Evolutionary conservation across 2,888 invertebrate genomes (phyloP).

Genomic region (Noctua fimbriata): DNA sequence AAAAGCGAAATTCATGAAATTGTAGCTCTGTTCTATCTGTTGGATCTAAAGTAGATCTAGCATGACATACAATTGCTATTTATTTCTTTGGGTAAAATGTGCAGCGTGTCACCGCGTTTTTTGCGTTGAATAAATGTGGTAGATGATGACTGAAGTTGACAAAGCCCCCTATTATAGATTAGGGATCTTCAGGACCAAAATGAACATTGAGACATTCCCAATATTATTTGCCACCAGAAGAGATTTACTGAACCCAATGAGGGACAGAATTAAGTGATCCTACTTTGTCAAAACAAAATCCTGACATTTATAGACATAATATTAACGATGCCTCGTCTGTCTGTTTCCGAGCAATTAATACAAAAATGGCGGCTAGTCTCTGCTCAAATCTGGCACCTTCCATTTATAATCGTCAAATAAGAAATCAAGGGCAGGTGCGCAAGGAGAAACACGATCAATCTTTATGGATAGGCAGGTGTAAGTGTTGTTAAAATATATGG

Average conservation of each 20-base stretch:
- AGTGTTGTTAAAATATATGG: neutral
- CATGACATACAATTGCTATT: constrained; percentile 32
- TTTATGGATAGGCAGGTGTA: neutral
- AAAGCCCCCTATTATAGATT: neutral
- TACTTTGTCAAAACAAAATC: constrained; percentile 34
- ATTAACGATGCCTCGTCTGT: constrained; percentile 40
- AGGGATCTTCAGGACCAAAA: neutral
- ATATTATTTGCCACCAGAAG: neutral
- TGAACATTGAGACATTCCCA: neutral
- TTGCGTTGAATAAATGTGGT: neutral
- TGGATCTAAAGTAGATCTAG: constrained; percentile 25
- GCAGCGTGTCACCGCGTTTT: neutral
- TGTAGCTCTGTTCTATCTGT: constrained; percentile 26
- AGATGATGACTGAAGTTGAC: neutral
- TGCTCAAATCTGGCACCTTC: constrained; percentile 24
- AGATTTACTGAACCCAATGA: neutral
- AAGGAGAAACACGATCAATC: constrained; percentile 16
- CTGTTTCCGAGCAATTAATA: constrained; percentile 37
- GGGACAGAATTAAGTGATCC: constrained; percentile 24
- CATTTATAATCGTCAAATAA: constrained; percentile 44
- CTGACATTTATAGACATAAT: constrained; percentile 40
- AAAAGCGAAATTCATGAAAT: constrained; percentile 41
- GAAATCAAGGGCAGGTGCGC: constrained; percentile 37
- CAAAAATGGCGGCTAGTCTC: constrained; percentile 41
- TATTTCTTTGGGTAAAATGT: constrained; percentile 7